Evolutionary conservation across 2,888 invertebrate genomes (phyloP), one percentile per base, ranked within the genome.

Genomic region (Rotaria sp.): DNA sequence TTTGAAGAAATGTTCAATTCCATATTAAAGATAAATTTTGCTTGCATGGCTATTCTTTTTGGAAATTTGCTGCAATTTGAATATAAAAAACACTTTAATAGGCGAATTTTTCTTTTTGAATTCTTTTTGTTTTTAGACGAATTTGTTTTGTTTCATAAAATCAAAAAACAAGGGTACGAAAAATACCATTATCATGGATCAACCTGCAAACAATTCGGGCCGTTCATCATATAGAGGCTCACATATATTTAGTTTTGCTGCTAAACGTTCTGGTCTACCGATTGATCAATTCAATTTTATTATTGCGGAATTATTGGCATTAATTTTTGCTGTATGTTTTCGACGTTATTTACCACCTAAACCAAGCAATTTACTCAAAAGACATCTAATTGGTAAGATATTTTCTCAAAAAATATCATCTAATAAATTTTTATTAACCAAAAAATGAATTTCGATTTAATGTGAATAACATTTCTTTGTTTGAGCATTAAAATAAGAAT

Each of bases 221-320:
- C 35, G 35, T 18, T 67, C 67, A 35, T 80, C 74, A 38, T 86
- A 86, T 59, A 74, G 74, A 13, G 86, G 86, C 8, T 86, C 86
- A 35, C 57, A 75, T 84, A 50, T 86, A 38, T 86, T 86, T 57
- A 80, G 84, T 45, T 86, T 85, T 59, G 41, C 74, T 13, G 74
- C 86, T 13, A 55, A 86, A 26, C 75, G 24, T 15, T 38, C 74
- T 30, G 85, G 85, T 48, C 50, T 86, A 38, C 85, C 85, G 41
- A 15, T 86, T 30, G 86, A 86, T 75, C 86, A 85, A 84, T 84
- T 86, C 30, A 86, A 86, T 59, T 86, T 86, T 80, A n/a, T 86
- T 7, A 24, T 86, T 21, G 75, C 86, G 13, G 75, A 86, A 85
- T 24, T 85, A 30, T 84, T 85, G 15, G 86, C 86, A 48, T 30